Base-by-base conservation (phyloP, 2,797 vertebrate species). In the Kryptolebias ocellatus region DNA sequence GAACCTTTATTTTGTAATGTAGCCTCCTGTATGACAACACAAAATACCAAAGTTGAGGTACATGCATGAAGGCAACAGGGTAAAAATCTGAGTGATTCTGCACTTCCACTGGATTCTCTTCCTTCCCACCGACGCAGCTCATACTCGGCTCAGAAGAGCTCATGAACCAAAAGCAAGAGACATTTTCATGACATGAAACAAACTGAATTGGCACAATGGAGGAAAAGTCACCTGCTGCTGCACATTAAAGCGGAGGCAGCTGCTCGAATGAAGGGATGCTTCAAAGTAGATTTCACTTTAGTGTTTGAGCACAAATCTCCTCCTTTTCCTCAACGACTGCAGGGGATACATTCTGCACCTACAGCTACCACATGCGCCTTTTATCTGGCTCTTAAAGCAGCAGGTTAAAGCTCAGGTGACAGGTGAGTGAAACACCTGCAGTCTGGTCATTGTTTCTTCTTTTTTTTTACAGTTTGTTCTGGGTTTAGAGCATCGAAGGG, bases 161-260 rank as follows among this genome's bases (percentile, higher is more conserved):
- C 72, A 66, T 80, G 78, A 84, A 83, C 71, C 77, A 83, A 85
- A 78, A 83, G 73, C 66, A 77, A 85, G 62, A 83, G 77, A 83
- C 73, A 83, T 89, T 83, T 86, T 89, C 89, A 72, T 78, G 62
- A 84, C 74, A 61, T 83, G 86, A 83, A 76, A 83, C 85, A 83
- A 83, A 90, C 84, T 81, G 83, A 92, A 89, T 84, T 73, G 79
- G 71, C 53, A 28, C 72, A 83, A 86, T 78, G 65, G 72, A 88
- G 74, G 75, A 77, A 78, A 82, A 85, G 68, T 66, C 81, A 85
- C 86, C 88, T 87, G 87, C 86, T 84, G 86, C 78, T 73, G 73
- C 85, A 76, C 78, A 86, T 86, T 87, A 83, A 83, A 83, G 74
- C 67, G 84, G 78, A 76, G 88, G 78, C 76, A 81, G 78, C 76